Percentiles rank a stretch among this genome's conserved stretches.
These are phyloP conservation scores for Amaurobius ferox DNA, from an alignment of 2,888 invertebrate genomes.

Conservation along the genomic window DNA sequence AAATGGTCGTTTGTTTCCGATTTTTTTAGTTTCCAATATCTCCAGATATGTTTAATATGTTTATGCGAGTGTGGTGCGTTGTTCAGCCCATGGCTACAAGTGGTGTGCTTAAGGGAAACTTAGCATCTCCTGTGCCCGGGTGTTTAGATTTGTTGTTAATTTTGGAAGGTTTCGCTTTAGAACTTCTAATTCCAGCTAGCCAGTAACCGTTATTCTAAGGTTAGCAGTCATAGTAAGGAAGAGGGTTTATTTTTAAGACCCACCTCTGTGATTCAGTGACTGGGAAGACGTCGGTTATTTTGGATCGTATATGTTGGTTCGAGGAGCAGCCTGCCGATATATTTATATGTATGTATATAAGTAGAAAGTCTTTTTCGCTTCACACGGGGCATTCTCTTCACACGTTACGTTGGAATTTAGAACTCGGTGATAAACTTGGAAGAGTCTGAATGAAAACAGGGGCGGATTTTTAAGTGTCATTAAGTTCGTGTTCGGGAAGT, in stretches of 20 bases:
- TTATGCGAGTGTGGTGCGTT: conserved; percentile 31
- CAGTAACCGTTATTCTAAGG: conserved; percentile 73
- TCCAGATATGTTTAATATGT: background rate
- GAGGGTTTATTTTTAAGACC: conserved; percentile 72
- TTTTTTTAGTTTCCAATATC: conserved; percentile 14
- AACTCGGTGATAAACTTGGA: background rate
- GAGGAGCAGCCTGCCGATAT: conserved; percentile 69
- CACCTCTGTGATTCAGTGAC: conserved; percentile 69
- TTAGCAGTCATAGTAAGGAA: conserved; percentile 70
- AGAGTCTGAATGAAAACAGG: too few species aligned
- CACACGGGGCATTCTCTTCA: conserved; percentile 46
- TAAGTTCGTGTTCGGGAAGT: too few species aligned
- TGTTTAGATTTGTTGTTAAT: conserved; percentile 73
- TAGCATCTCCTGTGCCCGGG: conserved; percentile 61
- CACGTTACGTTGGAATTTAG: conserved; percentile 10
- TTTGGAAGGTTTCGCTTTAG: conserved; percentile 73
- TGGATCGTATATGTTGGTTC: conserved; percentile 70
- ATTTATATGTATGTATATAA: conserved; percentile 66
- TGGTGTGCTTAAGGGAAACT: conserved; percentile 45
- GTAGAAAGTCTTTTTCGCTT: conserved; percentile 51
- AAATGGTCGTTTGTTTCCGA: background rate
- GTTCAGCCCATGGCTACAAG: conserved; percentile 52
- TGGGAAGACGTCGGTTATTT: conserved; percentile 68
- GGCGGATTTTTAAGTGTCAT: too few species aligned
- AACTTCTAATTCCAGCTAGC: conserved; percentile 73